Evolutionary conservation across 2,113 vertebrate genomes (phyloP).

Genomic region (Arvicanthis niloticus): DNA sequence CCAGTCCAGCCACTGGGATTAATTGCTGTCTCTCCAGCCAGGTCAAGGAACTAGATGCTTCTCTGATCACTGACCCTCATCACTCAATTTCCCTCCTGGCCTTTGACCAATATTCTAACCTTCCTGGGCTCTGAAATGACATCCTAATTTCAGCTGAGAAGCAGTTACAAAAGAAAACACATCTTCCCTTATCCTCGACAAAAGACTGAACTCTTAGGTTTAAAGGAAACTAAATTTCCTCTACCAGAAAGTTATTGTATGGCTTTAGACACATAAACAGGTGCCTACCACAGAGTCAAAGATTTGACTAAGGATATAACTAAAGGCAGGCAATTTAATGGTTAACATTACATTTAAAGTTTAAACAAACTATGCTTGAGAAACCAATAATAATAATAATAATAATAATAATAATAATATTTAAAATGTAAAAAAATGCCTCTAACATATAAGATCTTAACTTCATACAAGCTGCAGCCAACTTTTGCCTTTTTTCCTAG

Average conservation of each 20-base stretch:
- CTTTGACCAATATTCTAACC: neutral
- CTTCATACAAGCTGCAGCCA: neutral
- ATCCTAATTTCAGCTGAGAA: neutral
- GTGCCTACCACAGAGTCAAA: neutral
- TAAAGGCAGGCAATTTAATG: neutral
- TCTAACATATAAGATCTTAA: neutral
- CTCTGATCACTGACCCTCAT: neutral
- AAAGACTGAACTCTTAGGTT: neutral
- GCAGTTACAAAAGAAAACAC: neutral
- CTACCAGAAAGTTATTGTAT: neutral
- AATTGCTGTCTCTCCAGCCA: neutral
- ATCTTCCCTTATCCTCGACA: neutral
- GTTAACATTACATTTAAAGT: neutral
- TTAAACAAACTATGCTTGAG: neutral
- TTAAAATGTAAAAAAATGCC: too few relatives aligned
- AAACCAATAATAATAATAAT: neutral
- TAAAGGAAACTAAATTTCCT: neutral
- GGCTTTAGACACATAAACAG: neutral
- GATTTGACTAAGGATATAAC: neutral
- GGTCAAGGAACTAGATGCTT: neutral
- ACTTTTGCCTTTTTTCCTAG: neutral
- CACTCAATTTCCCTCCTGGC: neutral
- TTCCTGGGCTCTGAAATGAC: neutral
- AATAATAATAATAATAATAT: neutral
- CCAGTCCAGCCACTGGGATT: neutral